Evolutionary conservation across 2,113 vertebrate species (phyloP).

Genomic region (Bettongia penicillata): DNA sequence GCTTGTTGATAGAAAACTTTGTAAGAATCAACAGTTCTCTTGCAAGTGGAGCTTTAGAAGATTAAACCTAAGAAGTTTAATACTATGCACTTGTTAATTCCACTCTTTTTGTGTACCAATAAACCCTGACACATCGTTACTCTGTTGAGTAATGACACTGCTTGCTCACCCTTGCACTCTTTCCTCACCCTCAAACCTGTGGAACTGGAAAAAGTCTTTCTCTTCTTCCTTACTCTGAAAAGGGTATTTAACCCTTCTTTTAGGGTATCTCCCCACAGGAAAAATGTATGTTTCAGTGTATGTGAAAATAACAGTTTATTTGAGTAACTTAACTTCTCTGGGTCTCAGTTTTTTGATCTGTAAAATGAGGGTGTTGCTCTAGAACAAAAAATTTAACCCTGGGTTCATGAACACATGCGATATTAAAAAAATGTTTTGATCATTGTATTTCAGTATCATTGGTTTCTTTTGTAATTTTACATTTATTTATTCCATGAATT

Average conservation of each 20-base stretch:
- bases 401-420: too few relatives aligned
- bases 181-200: not conserved
- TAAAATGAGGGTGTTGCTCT: not conserved
- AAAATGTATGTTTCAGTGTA: not conserved
- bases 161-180: not conserved
- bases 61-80: not conserved
- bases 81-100: not conserved
- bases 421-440: not conserved
- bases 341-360: not conserved
- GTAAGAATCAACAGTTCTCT: not conserved
- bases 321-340: not conserved
- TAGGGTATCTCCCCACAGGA: not conserved
- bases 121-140: not conserved
- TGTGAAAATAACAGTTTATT: not conserved
- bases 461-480: not conserved
- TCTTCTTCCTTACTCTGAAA: not conserved
- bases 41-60: not conserved
- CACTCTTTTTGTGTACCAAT: not conserved
- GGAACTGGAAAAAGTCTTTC: too few relatives aligned
- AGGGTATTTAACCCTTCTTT: not conserved
- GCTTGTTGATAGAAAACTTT: not conserved
- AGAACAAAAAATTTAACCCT: not conserved
- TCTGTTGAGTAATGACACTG: not conserved
- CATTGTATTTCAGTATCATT: not conserved
- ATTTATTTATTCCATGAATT: not conserved